These are phyloP conservation scores for Hirudinaria manillensis DNA, from an alignment of 2,888 invertebrate genomes.

Conservation along the genomic window DNA sequence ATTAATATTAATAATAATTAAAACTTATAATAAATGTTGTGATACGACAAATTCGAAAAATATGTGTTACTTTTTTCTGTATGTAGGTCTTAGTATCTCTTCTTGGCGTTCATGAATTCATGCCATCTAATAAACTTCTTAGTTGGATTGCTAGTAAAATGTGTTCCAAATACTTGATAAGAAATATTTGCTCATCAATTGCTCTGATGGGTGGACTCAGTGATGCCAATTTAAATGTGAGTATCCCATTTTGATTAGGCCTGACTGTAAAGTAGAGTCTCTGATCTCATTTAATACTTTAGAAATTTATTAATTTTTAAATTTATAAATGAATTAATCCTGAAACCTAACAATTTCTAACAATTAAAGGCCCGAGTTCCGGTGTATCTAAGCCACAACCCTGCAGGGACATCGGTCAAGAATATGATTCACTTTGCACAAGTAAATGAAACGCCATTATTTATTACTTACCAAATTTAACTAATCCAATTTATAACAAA, in stretches of 20 bases:
- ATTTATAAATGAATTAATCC: conserved; percentile 62
- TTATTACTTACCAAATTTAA: too few species aligned
- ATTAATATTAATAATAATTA: too few species aligned
- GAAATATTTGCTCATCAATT: conserved; percentile 34
- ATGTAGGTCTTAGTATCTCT: conserved; percentile 61
- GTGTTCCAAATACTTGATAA: conserved; percentile 30
- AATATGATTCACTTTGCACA: conserved; percentile 14
- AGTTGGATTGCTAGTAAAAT: conserved; percentile 36
- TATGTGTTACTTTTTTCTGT: conserved; percentile 38
- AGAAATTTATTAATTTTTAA: not conserved
- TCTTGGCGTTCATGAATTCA: conserved; percentile 68
- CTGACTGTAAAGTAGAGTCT: too few species aligned
- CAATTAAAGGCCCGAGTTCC: conserved; percentile 15
- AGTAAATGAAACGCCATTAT: not conserved
- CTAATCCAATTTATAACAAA: too few species aligned
- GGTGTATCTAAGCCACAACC: conserved; percentile 20
- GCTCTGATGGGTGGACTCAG: conserved; percentile 18
- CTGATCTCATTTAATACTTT: not conserved
- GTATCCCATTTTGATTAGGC: not conserved
- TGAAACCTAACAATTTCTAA: not conserved
- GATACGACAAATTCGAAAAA: not conserved
- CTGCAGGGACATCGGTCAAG: conserved; percentile 19
- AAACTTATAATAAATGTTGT: not conserved
- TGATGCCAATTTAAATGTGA: not conserved
- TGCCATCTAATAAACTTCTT: conserved; percentile 53